Evolutionary conservation across 2,888 invertebrate genomes (phyloP).

Genomic region (Cyaniris semiargus): DNA sequence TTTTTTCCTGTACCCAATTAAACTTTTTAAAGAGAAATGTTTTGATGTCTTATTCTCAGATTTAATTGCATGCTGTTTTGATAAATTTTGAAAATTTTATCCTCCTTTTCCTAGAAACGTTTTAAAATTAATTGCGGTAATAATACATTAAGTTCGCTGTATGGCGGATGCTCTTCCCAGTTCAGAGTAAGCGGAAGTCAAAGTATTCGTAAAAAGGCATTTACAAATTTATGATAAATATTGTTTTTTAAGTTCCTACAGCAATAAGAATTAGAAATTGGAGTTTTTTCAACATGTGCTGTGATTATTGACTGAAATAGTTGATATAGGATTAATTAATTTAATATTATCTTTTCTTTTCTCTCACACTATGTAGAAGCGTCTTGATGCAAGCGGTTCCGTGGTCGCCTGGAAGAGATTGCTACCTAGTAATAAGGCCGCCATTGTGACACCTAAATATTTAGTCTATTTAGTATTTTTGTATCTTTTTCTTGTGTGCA

Average conservation of each 20-base stretch:
- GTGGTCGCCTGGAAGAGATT: no score
- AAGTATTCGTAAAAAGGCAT: not conserved
- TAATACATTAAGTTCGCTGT: not conserved
- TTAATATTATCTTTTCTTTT: no score
- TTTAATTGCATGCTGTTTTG: not conserved
- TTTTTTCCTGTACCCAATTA: not conserved
- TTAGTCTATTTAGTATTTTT: no score
- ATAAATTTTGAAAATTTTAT: not conserved
- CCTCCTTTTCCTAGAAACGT: not conserved
- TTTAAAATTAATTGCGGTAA: not conserved
- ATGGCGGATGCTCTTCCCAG: slow-evolving; percentile 17
- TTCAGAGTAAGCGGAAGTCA: not conserved
- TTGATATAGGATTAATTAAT: no score
- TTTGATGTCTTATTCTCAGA: not conserved
- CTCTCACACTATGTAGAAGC: no score
- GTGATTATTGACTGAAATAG: no score
- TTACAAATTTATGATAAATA: not conserved
- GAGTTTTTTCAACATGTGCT: not conserved
- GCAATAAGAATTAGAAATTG: not conserved
- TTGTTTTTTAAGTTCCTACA: slow-evolving; percentile 6
- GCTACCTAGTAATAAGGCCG: no score
- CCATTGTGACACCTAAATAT: no score
- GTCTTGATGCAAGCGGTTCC: no score
- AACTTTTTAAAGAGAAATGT: not conserved
- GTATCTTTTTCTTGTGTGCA: no score